Percentiles rank a stretch among this genome's conserved stretches.
phyloP scores from a whole-genome alignment of 1,140 invertebrate genomes.

The Phymastichus coffea region DNA sequence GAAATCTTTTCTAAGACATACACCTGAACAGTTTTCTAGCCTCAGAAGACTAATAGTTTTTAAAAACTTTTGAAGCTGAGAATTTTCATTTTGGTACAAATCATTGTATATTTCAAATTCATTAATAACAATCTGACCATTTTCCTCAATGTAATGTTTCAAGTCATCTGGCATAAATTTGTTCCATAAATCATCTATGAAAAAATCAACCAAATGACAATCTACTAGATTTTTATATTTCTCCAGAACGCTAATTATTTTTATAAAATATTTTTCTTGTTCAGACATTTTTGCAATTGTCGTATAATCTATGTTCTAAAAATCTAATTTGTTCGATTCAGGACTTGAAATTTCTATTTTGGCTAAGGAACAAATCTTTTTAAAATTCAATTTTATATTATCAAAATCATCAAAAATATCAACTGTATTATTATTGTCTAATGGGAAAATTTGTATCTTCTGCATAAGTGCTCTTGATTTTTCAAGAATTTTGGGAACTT shows the following conservation, averaged over 20 bases:
- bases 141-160: constrained; percentile 55
- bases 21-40: constrained; percentile 32
- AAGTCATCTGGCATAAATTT: constrained; percentile 60
- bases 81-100: constrained; percentile 7
- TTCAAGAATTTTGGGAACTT: constrained; percentile 57
- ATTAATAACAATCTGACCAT: constrained; percentile 28
- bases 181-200: constrained; percentile 71
- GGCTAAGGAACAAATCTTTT: constrained; percentile 65
- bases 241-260: constrained; percentile 60
- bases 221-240: constrained; percentile 65
- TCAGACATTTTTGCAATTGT: constrained; percentile 30
- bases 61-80: constrained; percentile 35
- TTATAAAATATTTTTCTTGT: constrained; percentile 56
- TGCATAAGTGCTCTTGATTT: constrained; percentile 60
- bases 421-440: constrained; percentile 62
- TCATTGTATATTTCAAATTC: not conserved
- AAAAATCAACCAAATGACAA: constrained; percentile 79
- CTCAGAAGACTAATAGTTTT: constrained; percentile 32
- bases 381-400: constrained; percentile 66
- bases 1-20: constrained; percentile 26
- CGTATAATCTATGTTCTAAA: constrained; percentile 41
- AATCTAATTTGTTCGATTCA: constrained; percentile 57
- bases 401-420: constrained; percentile 65
- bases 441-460: constrained; percentile 66
- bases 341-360: constrained; percentile 60